Evolutionary conservation across 2,888 invertebrate genomes (phyloP), one percentile per base, ranked within the genome.

Genomic region (Eupithecia exiguata): DNA sequence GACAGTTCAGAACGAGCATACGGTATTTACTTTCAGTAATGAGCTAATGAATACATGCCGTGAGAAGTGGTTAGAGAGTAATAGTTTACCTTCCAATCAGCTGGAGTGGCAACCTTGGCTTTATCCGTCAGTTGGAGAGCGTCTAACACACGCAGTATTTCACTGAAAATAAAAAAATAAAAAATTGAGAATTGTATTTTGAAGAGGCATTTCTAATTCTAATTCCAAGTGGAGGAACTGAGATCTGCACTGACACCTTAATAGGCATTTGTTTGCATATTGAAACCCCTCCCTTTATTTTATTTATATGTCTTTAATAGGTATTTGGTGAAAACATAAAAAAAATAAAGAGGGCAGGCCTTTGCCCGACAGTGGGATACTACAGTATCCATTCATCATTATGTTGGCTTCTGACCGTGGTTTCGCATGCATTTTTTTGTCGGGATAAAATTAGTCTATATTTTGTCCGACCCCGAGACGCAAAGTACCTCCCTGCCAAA

Each of bases 61-160:
- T 40, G 40, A n/a, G 18, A 49, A 21, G n/a, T 53, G 53, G 9
- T 53, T 53, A 53, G 21, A 53, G 21, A 53, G 10, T 53, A 58
- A 58, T 35, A 18, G 35, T 81, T 84, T 86, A 97, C 97, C 96
- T 96, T 96, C 98, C 99, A 99, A 88, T 98, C 97, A 18, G 96
- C 98, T 25, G 99, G 99, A 1, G 99, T 99, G 6, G 98, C 98
- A 1, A 99, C 97, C 90, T 97, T 97, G 77, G 97, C 95, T 68
- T 95, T 96, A 74, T 97, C 97, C 16, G 98, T 98, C 80, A 99
- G 90, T 87, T 98, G 98, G 74, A 99, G 94, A 0, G 99, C 98
- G 89, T 99, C 99, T 68, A 99, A 92, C 12, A 97, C 98, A 76
- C 99, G 96, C 70, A 99, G 91, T 80, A 99, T 97, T 95, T 99